Evolutionary conservation across 2,113 vertebrate genomes (phyloP), one percentile per base, ranked within the genome.

Genomic region (Acinonyx jubatus): DNA sequence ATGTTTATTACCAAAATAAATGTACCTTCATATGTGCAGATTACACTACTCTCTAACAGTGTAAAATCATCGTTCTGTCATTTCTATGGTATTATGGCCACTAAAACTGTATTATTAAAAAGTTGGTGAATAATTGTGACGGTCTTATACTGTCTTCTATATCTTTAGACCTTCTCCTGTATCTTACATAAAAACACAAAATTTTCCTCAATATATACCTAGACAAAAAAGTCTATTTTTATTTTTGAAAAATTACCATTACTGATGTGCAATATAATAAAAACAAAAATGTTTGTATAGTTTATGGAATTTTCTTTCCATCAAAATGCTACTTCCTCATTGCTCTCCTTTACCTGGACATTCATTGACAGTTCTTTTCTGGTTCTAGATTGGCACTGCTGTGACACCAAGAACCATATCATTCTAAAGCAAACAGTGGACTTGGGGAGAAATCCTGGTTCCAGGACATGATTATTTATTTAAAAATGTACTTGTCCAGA

Each of bases 1-100:
- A 66, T 87, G 90, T 83, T 94, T 97, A 92, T 96, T 96, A 94
- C 94, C 73, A 97, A 98, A 98, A 48, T 89, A 98, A 73, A 94
- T 89, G 82, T 90, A 83, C 98, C 98, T 98, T 98, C 61, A 96
- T 95, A 91, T 88, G 95, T 1, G 29, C 94, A 82, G 79, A 98
- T 98, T 81, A 97, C 41, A 92, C 89, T 82, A 10, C 84, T 96
- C 73, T 92, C n/a, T 97, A 98, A 91, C 81, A 96, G 66, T 96
- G 96, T 97, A 96, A 98, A 79, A 98, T 90, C 82, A 94, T 97
- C 90, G 97, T 92, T 96, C 94, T 85, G 78, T 96, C 61, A 79
- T 7, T 18, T 94, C 96, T 98, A 61, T 36, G 33, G 84, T 88
- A 90, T 66, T 97, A 93, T 5, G 0, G 95, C 57, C 31, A 2